A percentile compares a stretch with the other conserved stretches of the same genome.
phyloP scores from a whole-genome alignment of 2,113 vertebrate genomes.

The Drymodes brunneopygia region DNA sequence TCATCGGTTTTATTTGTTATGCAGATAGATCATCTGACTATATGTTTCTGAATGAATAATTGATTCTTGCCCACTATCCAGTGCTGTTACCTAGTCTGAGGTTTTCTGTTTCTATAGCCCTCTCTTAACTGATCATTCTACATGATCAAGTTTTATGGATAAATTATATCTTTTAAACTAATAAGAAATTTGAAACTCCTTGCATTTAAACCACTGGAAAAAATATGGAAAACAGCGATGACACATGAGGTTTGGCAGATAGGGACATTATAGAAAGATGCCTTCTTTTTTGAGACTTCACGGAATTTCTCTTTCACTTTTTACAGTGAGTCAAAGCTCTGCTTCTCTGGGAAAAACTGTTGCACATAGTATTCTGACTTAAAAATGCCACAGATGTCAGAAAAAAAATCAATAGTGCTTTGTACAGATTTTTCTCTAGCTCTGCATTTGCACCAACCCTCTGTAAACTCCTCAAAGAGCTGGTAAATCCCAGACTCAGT shows the following conservation, averaged over 20 bases:
- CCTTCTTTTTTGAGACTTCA: background rate
- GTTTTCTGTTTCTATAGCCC: background rate
- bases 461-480: background rate
- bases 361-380: background rate
- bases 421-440: background rate
- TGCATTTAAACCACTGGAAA: background rate
- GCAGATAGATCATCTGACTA: conserved; percentile 39
- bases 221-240: background rate
- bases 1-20: conserved; percentile 37
- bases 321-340: background rate
- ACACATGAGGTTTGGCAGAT: background rate
- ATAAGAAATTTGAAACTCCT: background rate
- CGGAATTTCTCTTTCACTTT: background rate
- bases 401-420: conserved; percentile 3
- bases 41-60: conserved; percentile 51
- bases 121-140: background rate
- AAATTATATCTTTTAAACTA: background rate
- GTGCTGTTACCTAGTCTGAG: background rate
- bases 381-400: conserved; percentile 15
- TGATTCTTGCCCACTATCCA: background rate
- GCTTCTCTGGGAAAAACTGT: background rate
- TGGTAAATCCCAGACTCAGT: background rate
- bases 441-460: background rate
- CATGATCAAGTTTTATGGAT: background rate
- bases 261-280: background rate